Evolutionary conservation across 1,140 invertebrate genomes (phyloP).

Genomic region (Leptonema lineaticorne): DNA sequence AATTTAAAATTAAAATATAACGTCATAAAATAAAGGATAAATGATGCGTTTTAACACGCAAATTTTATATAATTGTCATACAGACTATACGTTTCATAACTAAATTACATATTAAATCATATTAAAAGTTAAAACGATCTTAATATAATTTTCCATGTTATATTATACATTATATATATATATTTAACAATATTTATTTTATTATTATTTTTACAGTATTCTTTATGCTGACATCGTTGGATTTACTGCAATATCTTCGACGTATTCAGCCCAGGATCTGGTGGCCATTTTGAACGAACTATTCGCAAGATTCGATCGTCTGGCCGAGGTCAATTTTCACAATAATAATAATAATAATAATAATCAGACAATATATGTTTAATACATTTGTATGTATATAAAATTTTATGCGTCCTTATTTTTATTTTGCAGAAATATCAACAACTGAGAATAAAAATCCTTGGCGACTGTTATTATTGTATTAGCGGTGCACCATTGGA

Average conservation of each 20-base stretch:
- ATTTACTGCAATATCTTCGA: constrained; percentile 93
- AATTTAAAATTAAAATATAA: too few species aligned
- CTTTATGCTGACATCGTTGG: constrained; percentile 91
- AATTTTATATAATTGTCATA: too few species aligned
- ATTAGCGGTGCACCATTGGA: constrained; percentile 89
- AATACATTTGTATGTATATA: not conserved
- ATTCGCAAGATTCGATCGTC: constrained; percentile 89
- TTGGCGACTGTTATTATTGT: constrained; percentile 96
- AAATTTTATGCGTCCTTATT: not conserved
- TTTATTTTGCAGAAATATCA: constrained; percentile 74
- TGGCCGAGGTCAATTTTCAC: constrained; percentile 73
- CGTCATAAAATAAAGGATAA: too few species aligned
- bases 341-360: not conserved
- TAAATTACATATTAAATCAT: too few species aligned
- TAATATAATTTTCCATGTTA: too few species aligned
- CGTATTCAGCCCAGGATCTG: constrained; percentile 88
- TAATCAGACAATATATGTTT: not conserved
- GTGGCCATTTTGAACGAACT: constrained; percentile 93
- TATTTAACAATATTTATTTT: not conserved
- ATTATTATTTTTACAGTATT: constrained; percentile 61
- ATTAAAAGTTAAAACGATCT: too few species aligned
- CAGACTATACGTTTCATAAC: too few species aligned
- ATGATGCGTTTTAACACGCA: too few species aligned
- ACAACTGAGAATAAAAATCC: constrained; percentile 91
- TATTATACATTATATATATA: too few species aligned